phyloP scores from a whole-genome alignment of 2,113 vertebrate species.

The Desmodus rotundus region DNA sequence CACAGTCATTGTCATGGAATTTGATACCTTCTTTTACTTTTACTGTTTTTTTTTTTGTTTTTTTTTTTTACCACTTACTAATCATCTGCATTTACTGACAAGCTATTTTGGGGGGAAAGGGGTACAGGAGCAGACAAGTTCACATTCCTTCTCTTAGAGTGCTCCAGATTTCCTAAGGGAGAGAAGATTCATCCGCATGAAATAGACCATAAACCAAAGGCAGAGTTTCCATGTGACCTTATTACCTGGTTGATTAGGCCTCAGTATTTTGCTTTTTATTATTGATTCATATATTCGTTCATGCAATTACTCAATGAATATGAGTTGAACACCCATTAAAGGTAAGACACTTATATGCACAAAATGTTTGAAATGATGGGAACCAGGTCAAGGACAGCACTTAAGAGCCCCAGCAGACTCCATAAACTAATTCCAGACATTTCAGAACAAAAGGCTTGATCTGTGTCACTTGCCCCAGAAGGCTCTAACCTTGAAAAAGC shows the following conservation, averaged over 20 bases:
- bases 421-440: not conserved
- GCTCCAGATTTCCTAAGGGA: not conserved
- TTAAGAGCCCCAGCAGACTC: not conserved
- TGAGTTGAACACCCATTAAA: not conserved
- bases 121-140: not conserved
- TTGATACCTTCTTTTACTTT: not conserved
- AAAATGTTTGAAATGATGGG: constrained; percentile 32
- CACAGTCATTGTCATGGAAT: not conserved
- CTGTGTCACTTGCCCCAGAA: not conserved
- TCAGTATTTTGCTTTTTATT: constrained; percentile 33
- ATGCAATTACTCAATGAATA: constrained; percentile 36
- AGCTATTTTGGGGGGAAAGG: not conserved
- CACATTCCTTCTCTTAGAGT: not conserved
- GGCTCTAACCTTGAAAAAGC: not conserved
- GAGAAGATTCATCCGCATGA: not conserved
- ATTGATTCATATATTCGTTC: constrained; percentile 21
- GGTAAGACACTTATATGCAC: not conserved
- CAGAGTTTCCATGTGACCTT: constrained; percentile 3
- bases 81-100: not conserved
- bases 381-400: not conserved
- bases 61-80: not conserved
- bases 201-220: constrained; percentile 40
- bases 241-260: constrained; percentile 46
- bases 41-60: not conserved
- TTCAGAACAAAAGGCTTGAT: constrained; percentile 9